Evolutionary conservation across 2,113 vertebrate genomes (phyloP).

Genomic region (Lepisosteus oculatus): DNA sequence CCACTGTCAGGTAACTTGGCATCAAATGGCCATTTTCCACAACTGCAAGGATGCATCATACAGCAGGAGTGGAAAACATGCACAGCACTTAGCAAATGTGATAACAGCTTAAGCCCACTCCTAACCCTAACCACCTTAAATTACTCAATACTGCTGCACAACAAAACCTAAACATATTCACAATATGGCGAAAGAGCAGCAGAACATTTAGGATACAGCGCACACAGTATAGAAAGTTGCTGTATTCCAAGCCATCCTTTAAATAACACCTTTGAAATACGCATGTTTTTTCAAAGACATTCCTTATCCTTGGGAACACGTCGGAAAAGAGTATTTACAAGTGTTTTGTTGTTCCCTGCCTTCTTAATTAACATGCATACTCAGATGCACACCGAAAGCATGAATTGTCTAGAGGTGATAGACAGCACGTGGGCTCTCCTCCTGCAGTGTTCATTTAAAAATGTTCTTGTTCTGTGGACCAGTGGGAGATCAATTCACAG

Average conservation of each 20-base stretch:
- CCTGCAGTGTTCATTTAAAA: not conserved
- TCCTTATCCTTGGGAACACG: slow-evolving; percentile 1
- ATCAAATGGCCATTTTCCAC: too few relatives aligned
- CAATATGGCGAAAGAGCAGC: not conserved
- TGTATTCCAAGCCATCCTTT: not conserved
- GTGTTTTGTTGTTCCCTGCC: slow-evolving; percentile 1
- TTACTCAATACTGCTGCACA: too few relatives aligned
- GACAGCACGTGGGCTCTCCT: not conserved
- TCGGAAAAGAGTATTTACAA: slow-evolving; percentile 7
- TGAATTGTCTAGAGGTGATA: too few relatives aligned
- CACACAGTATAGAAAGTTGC: slow-evolving; percentile 2
- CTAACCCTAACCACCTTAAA: too few relatives aligned
- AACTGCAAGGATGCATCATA: too few relatives aligned
- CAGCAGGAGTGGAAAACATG: too few relatives aligned
- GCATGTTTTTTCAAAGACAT: not conserved
- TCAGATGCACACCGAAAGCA: not conserved
- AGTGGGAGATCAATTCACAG: not conserved
- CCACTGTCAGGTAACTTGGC: too few relatives aligned
- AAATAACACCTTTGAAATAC: slow-evolving; percentile 16
- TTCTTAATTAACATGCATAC: slow-evolving; percentile 6
- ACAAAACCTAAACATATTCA: not conserved
- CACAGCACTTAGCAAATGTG: too few relatives aligned
- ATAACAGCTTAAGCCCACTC: too few relatives aligned
- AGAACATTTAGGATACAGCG: slow-evolving; percentile 3
- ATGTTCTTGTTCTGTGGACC: not conserved